Conservation (phyloP, 2,888 invertebrate species). For the Andrena hattorfiana region DNA sequence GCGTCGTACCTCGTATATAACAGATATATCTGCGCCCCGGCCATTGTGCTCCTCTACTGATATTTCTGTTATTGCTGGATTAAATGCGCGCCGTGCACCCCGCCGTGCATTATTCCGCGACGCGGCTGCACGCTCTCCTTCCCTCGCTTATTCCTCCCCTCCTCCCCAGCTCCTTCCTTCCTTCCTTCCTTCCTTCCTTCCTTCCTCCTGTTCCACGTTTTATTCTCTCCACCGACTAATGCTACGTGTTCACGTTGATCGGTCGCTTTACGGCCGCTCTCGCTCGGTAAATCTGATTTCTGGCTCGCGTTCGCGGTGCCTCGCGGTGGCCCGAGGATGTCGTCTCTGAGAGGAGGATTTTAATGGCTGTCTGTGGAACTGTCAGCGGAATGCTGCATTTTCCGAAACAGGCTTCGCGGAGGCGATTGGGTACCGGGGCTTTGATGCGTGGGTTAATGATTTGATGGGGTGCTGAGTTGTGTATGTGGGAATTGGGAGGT, state of each 20-base stretch:
- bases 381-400: not conserved
- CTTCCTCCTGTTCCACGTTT: slow-evolving; percentile 11
- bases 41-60: slow-evolving; percentile 77
- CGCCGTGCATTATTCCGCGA: slow-evolving; percentile 73
- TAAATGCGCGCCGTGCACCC: slow-evolving; percentile 74
- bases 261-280: not conserved
- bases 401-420: too few relatives aligned
- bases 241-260: slow-evolving; percentile 42
- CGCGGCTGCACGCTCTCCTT: slow-evolving; percentile 35
- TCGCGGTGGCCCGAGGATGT: not conserved
- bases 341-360: not conserved
- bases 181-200: not conserved
- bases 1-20: slow-evolving; percentile 66
- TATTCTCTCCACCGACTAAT: slow-evolving; percentile 24
- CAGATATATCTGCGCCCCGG: slow-evolving; percentile 72
- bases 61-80: slow-evolving; percentile 82
- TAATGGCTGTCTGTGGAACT: not conserved
- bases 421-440: too few relatives aligned
- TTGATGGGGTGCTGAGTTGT: too few relatives aligned
- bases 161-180: not conserved
- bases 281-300: slow-evolving; percentile 6
- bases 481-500: too few relatives aligned
- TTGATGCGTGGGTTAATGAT: too few relatives aligned
- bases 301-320: not conserved
- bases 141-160: slow-evolving; percentile 12